Conservation (phyloP, 2,113 vertebrate species). For the Brachyistius frenatus region DNA sequence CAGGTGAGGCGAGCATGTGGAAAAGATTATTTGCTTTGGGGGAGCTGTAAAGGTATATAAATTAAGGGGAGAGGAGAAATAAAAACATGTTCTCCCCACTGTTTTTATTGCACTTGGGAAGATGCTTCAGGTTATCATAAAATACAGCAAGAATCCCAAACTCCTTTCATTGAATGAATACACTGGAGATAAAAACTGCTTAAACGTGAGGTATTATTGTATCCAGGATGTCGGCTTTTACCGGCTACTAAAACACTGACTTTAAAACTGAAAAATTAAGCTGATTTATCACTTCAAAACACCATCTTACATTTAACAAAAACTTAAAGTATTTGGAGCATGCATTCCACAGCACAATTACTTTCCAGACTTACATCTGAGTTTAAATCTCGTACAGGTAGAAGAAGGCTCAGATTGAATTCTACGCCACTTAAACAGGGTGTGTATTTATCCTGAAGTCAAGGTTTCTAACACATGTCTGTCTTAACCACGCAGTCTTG, state of each 20-base stretch:
- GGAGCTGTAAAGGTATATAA: conserved; percentile 56
- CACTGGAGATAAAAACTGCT: neutral
- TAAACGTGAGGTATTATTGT: neutral
- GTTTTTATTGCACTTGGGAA: conserved; percentile 74
- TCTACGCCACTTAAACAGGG: neutral
- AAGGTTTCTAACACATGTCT: conserved; percentile 11
- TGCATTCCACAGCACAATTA: conserved; percentile 24
- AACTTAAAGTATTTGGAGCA: neutral
- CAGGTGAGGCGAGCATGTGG: conserved; percentile 76
- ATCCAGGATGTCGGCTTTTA: neutral
- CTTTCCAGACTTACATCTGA: neutral
- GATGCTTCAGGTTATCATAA: conserved; percentile 78
- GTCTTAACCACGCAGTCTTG: conserved; percentile 3
- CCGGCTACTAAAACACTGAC: conserved; percentile 3
- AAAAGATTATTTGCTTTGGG: conserved; percentile 67
- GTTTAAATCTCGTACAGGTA: conserved; percentile 9
- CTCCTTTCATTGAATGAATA: conserved; percentile 17
- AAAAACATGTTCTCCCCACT: conserved; percentile 69
- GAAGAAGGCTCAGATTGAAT: neutral
- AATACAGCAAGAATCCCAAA: conserved; percentile 52
- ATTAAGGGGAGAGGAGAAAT: conserved; percentile 41
- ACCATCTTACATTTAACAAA: conserved; percentile 21
- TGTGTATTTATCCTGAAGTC: neutral
- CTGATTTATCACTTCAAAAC: neutral
- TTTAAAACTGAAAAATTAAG: conserved; percentile 1